phyloP scores from a whole-genome alignment of 1,140 invertebrate species.

The Homarus americanus region DNA sequence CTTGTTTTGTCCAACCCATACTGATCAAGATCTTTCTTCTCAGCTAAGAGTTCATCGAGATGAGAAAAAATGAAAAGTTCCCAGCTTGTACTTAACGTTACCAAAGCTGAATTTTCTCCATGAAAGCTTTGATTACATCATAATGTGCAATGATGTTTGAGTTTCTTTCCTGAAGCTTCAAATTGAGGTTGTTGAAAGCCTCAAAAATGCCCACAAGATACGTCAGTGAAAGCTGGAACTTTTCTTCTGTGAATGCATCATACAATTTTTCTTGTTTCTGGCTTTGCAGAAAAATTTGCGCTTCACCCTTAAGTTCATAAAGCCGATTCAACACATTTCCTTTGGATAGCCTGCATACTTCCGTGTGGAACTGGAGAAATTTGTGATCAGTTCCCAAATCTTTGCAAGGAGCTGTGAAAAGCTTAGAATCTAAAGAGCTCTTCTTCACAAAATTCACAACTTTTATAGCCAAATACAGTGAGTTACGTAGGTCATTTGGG shows the following conservation, averaged over 20 bases:
- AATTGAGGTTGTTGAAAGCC: background rate
- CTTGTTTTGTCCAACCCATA: background rate
- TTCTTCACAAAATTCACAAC: background rate
- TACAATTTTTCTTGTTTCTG: background rate
- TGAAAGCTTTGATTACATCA: slow-evolving; percentile 20
- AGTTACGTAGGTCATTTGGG: slow-evolving; percentile 12
- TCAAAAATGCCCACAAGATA: background rate
- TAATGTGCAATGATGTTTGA: background rate
- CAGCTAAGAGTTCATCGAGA: too few species aligned
- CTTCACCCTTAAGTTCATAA: background rate
- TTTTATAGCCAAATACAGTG: slow-evolving; percentile 11
- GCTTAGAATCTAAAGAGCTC: background rate
- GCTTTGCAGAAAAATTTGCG: slow-evolving; percentile 1
- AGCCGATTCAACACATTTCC: background rate
- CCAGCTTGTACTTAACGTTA: slow-evolving; percentile 12
- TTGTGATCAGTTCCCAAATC: too few species aligned
- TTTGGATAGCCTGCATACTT: background rate
- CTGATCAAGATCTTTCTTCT: too few species aligned
- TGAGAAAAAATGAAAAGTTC: background rate
- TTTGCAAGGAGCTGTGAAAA: background rate
- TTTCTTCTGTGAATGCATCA: background rate
- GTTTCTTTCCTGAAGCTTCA: too few species aligned
- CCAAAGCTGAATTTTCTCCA: slow-evolving; percentile 22
- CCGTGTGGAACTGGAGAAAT: too few species aligned
- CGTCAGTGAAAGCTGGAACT: background rate